These are phyloP conservation scores for Hypomesus transpacificus DNA, from an alignment of 2,113 vertebrate species.

Conservation along the genomic window DNA sequence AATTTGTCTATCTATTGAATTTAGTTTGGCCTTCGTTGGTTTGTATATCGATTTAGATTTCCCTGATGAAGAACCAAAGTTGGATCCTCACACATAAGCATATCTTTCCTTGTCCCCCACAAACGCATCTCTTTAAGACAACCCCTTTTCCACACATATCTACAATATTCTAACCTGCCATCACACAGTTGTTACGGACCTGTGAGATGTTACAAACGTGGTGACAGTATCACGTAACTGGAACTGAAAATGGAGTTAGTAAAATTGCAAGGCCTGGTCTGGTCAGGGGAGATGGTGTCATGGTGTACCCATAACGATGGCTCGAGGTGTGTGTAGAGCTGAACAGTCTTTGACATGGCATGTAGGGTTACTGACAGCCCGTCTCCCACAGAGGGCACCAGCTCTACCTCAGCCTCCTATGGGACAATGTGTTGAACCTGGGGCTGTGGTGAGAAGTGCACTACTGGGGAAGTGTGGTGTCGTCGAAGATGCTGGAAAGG, in stretches of 20 bases:
- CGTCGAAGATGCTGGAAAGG: slow-evolving; percentile 22
- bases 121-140: neutral
- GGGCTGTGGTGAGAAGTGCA: neutral
- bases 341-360: slow-evolving; percentile 31
- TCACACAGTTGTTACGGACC: too few relatives aligned
- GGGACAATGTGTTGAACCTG: too few relatives aligned
- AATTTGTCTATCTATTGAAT: slow-evolving; percentile 3
- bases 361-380: slow-evolving; percentile 4
- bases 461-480: slow-evolving; percentile 20
- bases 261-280: neutral
- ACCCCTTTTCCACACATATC: too few relatives aligned
- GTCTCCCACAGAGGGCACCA: neutral
- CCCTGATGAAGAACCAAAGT: neutral
- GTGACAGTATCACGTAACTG: too few relatives aligned
- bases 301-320: neutral
- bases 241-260: too few relatives aligned
- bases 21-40: slow-evolving; percentile 32
- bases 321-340: slow-evolving; percentile 10
- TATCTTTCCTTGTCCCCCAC: neutral
- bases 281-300: neutral
- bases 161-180: too few relatives aligned
- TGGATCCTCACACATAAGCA: neutral
- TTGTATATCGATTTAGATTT: slow-evolving; percentile 22
- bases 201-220: too few relatives aligned
- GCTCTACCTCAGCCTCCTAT: neutral